These are phyloP conservation scores for Pegea sp. DNA, from an alignment of 23 tunicate genomes.

Conservation along the genomic window DNA sequence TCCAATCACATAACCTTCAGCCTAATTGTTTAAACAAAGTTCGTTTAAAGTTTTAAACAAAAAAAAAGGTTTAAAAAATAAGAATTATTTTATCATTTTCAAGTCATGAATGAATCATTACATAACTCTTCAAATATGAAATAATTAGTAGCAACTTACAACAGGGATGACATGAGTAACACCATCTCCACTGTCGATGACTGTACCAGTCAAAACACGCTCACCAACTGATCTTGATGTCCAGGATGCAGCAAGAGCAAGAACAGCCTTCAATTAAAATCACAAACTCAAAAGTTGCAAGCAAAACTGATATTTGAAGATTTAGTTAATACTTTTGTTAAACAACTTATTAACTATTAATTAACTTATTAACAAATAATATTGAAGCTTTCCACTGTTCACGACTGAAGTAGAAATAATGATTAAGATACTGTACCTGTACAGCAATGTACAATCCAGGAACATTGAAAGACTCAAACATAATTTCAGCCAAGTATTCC, in stretches of 20 bases:
- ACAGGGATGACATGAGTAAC: conserved; percentile 98
- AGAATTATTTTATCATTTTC: background rate
- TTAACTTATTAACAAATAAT: background rate
- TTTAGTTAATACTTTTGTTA: too few relatives aligned
- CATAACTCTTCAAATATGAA: background rate
- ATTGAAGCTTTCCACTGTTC: background rate
- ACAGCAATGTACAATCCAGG: conserved; percentile 96
- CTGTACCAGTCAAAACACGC: conserved; percentile 89
- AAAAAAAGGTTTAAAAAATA: background rate
- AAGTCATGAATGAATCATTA: too few relatives aligned
- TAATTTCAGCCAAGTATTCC: conserved; percentile 98
- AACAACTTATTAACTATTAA: background rate
- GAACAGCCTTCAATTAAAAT: conserved; percentile 39
- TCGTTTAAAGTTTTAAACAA: background rate
- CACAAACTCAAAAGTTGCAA: background rate
- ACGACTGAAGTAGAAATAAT: background rate
- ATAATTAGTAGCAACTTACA: conserved; percentile 10
- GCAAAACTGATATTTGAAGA: background rate
- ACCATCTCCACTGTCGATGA: conserved; percentile 98
- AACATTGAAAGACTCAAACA: conserved; percentile 98
- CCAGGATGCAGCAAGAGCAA: conserved; percentile 99
- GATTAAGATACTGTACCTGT: conserved; percentile 11
- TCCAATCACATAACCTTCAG: conserved; percentile 98
- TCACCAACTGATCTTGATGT: conserved; percentile 89
- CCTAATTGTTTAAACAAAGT: conserved; percentile 6